Base-by-base conservation (phyloP, 2,888 invertebrate genomes). In the Cerastoderma edule region DNA sequence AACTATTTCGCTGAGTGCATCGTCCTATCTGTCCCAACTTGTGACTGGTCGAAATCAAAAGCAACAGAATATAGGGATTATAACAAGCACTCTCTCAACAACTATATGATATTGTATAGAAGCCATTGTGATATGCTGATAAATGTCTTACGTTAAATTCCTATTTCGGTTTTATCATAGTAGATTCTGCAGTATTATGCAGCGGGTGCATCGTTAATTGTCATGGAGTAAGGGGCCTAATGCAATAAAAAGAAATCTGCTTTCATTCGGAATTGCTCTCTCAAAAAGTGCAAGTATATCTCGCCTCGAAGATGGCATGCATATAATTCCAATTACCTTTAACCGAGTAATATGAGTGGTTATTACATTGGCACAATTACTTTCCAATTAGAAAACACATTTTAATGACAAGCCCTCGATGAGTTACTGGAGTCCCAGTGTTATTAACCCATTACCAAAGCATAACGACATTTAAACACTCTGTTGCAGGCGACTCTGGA, bases 351-450 rank as follows among this genome's bases (percentile, higher is more conserved):
- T 54, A 27, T 19, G 54, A 54, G 54, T 27, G n/a, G 28, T 54
- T 27, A 27, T 27, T n/a, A 27, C 54, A 6, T 27, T 28, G 4
- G 24, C 27, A 13, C 6, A 27, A 54, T 54, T 54, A 54, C 54
- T 54, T 54, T 50, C 22, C 54, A n/a, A 54, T 54, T 54, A n/a
- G 54, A 54, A 10, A 27, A 27, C 54, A n/a, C n/a, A n/a, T n/a
- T n/a, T 28, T 54, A 27, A 10, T 27, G 5, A 54, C 28, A 13
- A 27, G n/a, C 16, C 16, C 16, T 39, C 16, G 16, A 13, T 39
- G 39, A 8, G 39, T 48, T 22, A 48, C n/a, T 22, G 16, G 48
- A n/a, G n/a, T 48, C 4, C 48, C 22, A 48, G 5, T n/a, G 8
- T 48, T 19, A 19, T 48, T 48, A 6, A 48, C 48, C 22, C 48